Evolutionary conservation across 1,140 invertebrate species (phyloP), one percentile per base, ranked within the genome.

Genomic region (Drosophila erecta): DNA sequence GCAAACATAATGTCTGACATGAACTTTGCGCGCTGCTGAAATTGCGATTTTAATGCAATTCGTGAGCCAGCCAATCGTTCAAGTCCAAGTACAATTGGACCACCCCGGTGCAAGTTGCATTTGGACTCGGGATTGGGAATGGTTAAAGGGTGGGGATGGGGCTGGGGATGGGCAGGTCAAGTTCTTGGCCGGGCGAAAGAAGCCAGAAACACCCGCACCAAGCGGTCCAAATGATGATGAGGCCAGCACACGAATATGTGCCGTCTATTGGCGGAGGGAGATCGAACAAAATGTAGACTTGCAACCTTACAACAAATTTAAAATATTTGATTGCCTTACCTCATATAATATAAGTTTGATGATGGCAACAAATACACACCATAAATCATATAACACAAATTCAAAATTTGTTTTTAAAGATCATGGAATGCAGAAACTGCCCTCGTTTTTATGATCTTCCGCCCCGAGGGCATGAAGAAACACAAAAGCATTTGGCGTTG

Each of bases 41-140:
- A 91, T 91, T 91, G 84, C 89, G 90, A 89, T 91, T 91, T 91
- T 91, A 91, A 91, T 91, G 89, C 89, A 91, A 91, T 91, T 91
- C 89, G 89, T 91, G 89, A 91, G 89, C 64, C 67, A 74, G 64
- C 84, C 83, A 86, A 86, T 86, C 83, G 83, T 86, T 86, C 83
- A 86, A 86, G 79, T 86, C 83, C 79, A 86, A 87, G 83, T 87
- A 86, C 83, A 86, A 86, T 86, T 86, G 83, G 83, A 87, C 83
- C 83, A 86, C 83, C 83, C 83, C 83, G 83, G 58, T 43, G 50
- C 20, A 55, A 35, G 22, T 47, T 51, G 43, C 44, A 60, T 47
- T 67, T 50, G 44, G 58, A 59, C 40, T 58, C 22, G 60, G 49
- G 11, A 40, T n/a, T 75, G 44, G 59, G 55, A 44, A 30, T 61